Percentiles rank a stretch among this genome's conserved stretches.
phyloP scores from a whole-genome alignment of 2,888 invertebrate species.

The Leptinotarsa juncta region DNA sequence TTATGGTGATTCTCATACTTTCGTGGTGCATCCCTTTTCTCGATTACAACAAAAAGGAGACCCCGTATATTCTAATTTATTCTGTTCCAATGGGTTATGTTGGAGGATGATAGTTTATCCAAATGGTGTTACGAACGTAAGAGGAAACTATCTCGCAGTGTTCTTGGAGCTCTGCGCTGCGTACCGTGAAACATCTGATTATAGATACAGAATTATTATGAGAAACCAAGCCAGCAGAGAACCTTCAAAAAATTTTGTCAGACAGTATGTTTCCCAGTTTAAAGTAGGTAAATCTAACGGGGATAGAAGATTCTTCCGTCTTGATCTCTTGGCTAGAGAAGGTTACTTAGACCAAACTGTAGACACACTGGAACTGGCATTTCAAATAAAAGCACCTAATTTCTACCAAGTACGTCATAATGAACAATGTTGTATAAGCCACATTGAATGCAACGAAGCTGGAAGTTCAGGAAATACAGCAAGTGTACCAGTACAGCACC shows the following conservation, averaged over 20 bases:
- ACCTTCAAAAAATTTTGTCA: constrained; percentile 86
- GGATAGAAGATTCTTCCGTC: constrained; percentile 91
- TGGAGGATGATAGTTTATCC: constrained; percentile 94
- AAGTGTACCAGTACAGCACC: too few species aligned
- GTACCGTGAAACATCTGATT: constrained; percentile 92
- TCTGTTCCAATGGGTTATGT: constrained; percentile 88
- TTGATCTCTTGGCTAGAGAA: constrained; percentile 89
- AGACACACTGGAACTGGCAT: constrained; percentile 87
- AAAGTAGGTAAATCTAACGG: constrained; percentile 98
- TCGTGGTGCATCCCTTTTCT: constrained; percentile 87
- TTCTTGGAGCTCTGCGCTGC: constrained; percentile 92
- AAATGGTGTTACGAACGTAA: constrained; percentile 94
- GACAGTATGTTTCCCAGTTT: constrained; percentile 95
- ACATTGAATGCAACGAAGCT: constrained; percentile 65
- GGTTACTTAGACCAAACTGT: constrained; percentile 87
- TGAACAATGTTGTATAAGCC: constrained; percentile 92
- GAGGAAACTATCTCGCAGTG: constrained; percentile 92
- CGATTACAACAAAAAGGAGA: constrained; percentile 88
- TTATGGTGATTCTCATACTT: constrained; percentile 81
- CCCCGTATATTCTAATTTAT: constrained; percentile 90
- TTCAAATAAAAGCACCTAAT: constrained; percentile 92
- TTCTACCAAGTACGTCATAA: constrained; percentile 94
- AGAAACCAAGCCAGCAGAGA: constrained; percentile 89
- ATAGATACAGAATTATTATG: constrained; percentile 94
- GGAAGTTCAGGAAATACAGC: too few species aligned